Evolutionary conservation across 2,797 vertebrate genomes (phyloP), one percentile per base, ranked within the genome.

Genomic region (Tokudaia muenninki): DNA sequence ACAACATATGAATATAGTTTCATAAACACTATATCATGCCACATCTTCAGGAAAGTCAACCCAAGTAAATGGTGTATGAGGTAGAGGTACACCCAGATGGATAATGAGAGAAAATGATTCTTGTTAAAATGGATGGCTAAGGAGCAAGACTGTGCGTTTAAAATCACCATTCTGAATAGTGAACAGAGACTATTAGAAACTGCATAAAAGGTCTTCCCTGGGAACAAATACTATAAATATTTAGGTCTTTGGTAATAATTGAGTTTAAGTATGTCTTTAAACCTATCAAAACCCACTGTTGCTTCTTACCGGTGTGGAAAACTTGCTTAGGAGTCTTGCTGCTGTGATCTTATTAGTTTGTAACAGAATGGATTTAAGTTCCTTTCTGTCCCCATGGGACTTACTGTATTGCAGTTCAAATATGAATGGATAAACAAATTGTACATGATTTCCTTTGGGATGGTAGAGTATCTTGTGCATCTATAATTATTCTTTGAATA

Each of bases 231-330:
- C 17, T 37, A 2, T 4, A 57, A 14, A 41, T 41, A 70, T 87
- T 87, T 55, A 26, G 14, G 19, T 3, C 52, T 70, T 37, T 63
- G 55, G 1, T 63, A 65, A 37, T 52, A 17, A 13, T 0, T 12
- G 9, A 19, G 11, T 82, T 93, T 55, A 89, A 72, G 4, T 26
- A 10, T 19, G 0, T 4, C n/a, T 78, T 80, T 5, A 44, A 22
- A 67, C 44, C 2, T 50, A 24, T 65, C n/a, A 57, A 52, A 92
- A 3, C 8, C 11, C 16, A 29, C 1, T 12, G 16, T 67, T 86
- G 29, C 29, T 82, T 41, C 93, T 92, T 57, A 97, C 97, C 89
- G 83, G 52, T 29, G 6, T 65, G 47, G 13, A 87, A 31, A 57
- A 19, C 61, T 41, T 89, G 0, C 44, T 81, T 81, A 65, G 19